Conservation (phyloP, 1,140 invertebrate genomes). For the Sycobia sp. region DNA sequence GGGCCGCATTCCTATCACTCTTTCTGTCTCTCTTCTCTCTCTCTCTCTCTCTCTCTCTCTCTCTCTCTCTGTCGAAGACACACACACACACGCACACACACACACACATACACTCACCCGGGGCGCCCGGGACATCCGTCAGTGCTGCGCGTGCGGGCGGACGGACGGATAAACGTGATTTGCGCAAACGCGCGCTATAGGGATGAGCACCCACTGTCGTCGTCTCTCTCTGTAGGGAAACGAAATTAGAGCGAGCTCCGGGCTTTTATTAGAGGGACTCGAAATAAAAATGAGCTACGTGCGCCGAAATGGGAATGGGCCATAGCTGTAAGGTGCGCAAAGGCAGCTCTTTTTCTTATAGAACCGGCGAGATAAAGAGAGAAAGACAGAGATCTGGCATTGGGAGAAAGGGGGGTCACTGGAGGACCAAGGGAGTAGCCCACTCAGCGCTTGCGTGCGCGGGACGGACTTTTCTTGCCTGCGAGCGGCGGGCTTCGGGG, state of each 20-base stretch:
- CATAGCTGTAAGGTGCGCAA: neutral
- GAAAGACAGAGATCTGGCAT: no score
- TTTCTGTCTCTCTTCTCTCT: neutral
- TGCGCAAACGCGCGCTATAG: slow-evolving; percentile 20
- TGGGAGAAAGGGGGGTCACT: no score
- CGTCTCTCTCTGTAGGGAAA: no score
- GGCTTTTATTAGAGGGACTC: slow-evolving; percentile 48
- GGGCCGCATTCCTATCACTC: neutral
- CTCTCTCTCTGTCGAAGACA: no score
- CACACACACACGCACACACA: neutral
- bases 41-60: neutral
- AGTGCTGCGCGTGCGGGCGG: slow-evolving; percentile 17
- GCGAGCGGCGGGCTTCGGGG: no score
- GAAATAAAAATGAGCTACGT: slow-evolving; percentile 53
- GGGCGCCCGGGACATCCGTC: neutral
- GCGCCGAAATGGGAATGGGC: slow-evolving; percentile 40
- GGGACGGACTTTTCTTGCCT: no score
- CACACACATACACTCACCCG: neutral
- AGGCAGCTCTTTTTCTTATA: neutral
- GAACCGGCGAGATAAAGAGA: neutral
- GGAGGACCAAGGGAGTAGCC: no score
- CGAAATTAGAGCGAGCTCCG: slow-evolving; percentile 44
- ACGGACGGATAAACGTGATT: slow-evolving; percentile 23
- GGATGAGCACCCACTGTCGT: slow-evolving; percentile 28
- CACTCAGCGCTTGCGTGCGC: no score